phyloP scores from a whole-genome alignment of 1,140 invertebrate genomes.

The Melipona quadrifasciata region DNA sequence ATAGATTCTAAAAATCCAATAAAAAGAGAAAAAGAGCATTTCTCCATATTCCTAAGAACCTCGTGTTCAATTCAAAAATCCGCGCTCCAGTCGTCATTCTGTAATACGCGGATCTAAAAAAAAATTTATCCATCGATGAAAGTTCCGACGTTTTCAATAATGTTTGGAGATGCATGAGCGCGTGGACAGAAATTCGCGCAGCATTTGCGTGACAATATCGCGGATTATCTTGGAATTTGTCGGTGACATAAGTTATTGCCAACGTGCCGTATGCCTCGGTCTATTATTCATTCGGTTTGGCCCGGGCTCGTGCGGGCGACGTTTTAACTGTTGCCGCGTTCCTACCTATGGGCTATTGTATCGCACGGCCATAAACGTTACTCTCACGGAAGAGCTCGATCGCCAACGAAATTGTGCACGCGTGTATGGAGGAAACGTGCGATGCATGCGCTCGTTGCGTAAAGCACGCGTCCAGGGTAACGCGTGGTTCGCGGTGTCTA shows the following conservation, averaged over 20 bases:
- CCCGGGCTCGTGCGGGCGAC: conserved; percentile 23
- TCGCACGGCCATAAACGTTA: conserved; percentile 23
- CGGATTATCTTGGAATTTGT: conserved; percentile 61
- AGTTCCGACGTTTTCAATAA: background rate
- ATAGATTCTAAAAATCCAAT: too few species aligned
- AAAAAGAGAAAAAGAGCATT: too few species aligned
- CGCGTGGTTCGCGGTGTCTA: background rate
- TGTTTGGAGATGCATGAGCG: too few species aligned
- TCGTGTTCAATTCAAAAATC: too few species aligned
- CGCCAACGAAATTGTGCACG: conserved; percentile 32
- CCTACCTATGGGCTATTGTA: background rate
- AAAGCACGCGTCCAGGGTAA: conserved; percentile 7
- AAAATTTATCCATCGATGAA: background rate
- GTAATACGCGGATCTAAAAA: background rate
- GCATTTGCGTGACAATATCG: conserved; percentile 20
- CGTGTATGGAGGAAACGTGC: conserved; percentile 29
- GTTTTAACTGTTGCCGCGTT: conserved; percentile 53
- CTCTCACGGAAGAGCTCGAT: conserved; percentile 22
- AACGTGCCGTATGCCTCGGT: conserved; percentile 42
- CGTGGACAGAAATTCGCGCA: background rate
- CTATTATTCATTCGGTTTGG: conserved; percentile 61
- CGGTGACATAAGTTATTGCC: conserved; percentile 55
- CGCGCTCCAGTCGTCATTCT: too few species aligned
- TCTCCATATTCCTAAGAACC: too few species aligned
- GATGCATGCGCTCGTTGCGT: conserved; percentile 15